These are phyloP conservation scores for Manis pentadactyla DNA, from an alignment of 2,797 vertebrate species.

Conservation along the genomic window DNA sequence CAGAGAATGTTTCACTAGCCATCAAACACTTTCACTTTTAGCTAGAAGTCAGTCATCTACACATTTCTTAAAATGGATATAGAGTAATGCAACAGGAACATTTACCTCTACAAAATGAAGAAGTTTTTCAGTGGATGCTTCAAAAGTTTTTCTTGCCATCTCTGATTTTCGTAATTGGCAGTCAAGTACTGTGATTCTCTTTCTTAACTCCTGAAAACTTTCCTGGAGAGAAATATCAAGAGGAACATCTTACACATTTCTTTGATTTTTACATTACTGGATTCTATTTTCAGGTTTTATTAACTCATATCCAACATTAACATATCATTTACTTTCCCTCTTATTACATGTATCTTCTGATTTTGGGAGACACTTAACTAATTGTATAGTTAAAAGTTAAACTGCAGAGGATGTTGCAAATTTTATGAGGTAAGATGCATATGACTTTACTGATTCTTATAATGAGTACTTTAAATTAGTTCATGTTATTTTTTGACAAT, in stretches of 20 bases:
- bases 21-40: background rate
- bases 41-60: background rate
- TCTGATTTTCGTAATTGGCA: constrained; percentile 95
- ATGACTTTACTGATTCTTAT: constrained; percentile 16
- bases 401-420: background rate
- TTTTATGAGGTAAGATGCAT: constrained; percentile 22
- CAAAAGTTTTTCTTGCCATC: constrained; percentile 91
- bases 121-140: constrained; percentile 93
- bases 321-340: background rate
- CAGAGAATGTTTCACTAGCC: background rate
- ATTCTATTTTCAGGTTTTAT: background rate
- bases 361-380: background rate
- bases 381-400: background rate
- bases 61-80: background rate
- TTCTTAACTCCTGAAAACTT: constrained; percentile 91
- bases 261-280: constrained; percentile 30
- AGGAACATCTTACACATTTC: background rate
- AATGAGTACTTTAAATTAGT: background rate
- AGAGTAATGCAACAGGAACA: constrained; percentile 20
- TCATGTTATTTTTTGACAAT: background rate
- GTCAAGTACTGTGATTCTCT: constrained; percentile 92
- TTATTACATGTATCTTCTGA: background rate
- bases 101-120: constrained; percentile 95
- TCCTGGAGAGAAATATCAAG: constrained; percentile 85
- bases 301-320: background rate